A percentile compares a stretch with the other conserved stretches of the same genome.
These are phyloP conservation scores for Trachelus iudaicus DNA, from an alignment of 2,888 invertebrate species.

Conservation along the genomic window DNA sequence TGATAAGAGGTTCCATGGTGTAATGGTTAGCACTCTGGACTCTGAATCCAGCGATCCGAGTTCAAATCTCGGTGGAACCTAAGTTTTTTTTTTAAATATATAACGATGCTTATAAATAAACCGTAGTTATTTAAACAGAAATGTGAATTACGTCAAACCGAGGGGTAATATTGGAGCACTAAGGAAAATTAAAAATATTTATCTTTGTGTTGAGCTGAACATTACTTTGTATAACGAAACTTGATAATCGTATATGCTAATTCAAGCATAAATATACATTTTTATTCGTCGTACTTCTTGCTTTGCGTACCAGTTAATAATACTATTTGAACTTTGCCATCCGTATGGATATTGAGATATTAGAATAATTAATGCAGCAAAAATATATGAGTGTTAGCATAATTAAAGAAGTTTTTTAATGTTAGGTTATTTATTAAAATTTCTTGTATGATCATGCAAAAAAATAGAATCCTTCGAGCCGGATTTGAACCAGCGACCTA, in stretches of 20 bases:
- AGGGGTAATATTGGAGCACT: neutral
- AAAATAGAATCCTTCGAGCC: slow-evolving; percentile 59
- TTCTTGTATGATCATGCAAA: slow-evolving; percentile 5
- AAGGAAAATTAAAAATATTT: neutral
- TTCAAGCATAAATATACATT: neutral
- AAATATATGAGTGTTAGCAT: neutral
- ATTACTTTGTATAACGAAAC: neutral
- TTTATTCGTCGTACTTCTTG: neutral
- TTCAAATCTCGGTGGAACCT: slow-evolving; percentile 77
- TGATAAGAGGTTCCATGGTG: slow-evolving; percentile 70
- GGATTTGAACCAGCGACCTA: slow-evolving; percentile 66
- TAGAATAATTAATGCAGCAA: neutral
- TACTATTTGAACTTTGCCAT: neutral
- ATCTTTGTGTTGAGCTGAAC: neutral
- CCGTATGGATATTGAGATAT: neutral
- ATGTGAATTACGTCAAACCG: neutral
- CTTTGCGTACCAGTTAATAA: neutral
- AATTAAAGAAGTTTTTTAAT: neutral
- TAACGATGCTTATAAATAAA: neutral
- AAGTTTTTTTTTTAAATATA: slow-evolving; percentile 34
- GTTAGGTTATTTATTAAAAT: neutral
- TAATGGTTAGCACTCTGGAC: slow-evolving; percentile 79
- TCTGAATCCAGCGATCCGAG: slow-evolving; percentile 78
- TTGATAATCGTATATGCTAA: neutral
- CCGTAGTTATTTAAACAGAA: neutral